Conservation (phyloP, 2,113 vertebrate genomes). For the Carassius auratus region DNA sequence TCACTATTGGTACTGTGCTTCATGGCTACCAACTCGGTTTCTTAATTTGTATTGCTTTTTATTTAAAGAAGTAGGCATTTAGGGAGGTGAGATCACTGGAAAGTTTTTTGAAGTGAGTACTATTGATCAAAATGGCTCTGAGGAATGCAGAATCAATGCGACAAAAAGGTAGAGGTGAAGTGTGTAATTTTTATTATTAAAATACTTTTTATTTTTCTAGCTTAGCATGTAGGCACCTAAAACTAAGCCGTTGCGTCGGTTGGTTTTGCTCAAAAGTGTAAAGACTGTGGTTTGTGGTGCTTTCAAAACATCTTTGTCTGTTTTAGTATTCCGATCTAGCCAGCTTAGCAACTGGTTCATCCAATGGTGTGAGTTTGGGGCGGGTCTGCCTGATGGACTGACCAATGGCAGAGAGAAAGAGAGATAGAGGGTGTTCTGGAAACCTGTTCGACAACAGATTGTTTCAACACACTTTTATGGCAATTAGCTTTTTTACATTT, state of each 20-base stretch:
- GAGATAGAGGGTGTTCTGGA: not conserved
- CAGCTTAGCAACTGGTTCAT: too few relatives aligned
- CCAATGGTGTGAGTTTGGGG: not conserved
- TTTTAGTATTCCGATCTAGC: too few relatives aligned
- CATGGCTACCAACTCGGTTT: not conserved
- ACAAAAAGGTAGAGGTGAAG: not conserved
- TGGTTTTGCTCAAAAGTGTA: conserved; percentile 1
- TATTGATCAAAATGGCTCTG: not conserved
- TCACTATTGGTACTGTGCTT: not conserved
- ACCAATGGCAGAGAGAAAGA: not conserved
- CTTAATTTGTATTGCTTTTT: conserved; percentile 7
- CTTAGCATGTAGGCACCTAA: not conserved
- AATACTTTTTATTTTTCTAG: not conserved
- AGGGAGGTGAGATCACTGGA: not conserved
- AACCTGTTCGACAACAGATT: not conserved
- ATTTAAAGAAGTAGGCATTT: not conserved
- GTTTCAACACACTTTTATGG: not conserved
- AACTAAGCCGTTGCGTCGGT: not conserved
- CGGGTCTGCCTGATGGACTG: not conserved
- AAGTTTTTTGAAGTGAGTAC: not conserved
- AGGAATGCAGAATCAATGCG: not conserved
- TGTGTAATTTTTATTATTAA: not conserved
- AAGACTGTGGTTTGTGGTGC: not conserved
- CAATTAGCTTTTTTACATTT: not conserved
- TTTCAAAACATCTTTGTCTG: too few relatives aligned